Base-by-base conservation (phyloP, 1,140 invertebrate species). In the Drosophila pectinifera region DNA sequence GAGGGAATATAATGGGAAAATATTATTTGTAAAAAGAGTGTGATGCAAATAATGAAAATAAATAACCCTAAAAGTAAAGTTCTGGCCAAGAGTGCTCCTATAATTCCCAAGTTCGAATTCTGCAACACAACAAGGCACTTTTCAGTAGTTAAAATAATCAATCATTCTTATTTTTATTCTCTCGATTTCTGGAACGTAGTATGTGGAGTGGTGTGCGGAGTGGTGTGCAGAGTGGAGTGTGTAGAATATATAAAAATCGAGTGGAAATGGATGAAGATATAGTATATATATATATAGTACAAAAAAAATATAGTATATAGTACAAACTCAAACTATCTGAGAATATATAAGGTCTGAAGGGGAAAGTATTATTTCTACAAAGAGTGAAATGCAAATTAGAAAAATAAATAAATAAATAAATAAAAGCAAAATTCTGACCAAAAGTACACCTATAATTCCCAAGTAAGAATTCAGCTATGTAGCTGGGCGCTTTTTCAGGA, bases 171-270 rank as follows among this genome's bases (percentile, higher is more conserved):
- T 48, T 18, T 48, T 11, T 11, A n/a, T n/a, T n/a, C n/a, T n/a
- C n/a, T n/a, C n/a, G n/a, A n/a, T n/a, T n/a, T n/a, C n/a, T n/a
- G 59, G 57, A 43, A 63, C 57, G 14, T 39, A 24, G 49, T 51
- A 16, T 34, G 31, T 34, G 31, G 22, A 24, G n/a, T n/a, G n/a
- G n/a, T n/a, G n/a, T n/a, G n/a, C n/a, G n/a, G n/a, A n/a, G n/a
- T n/a, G n/a, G n/a, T n/a, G n/a, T n/a, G n/a, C n/a, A n/a, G n/a
- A n/a, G n/a, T n/a, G n/a, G n/a, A n/a, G 5, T 24, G 26, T 24
- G 28, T 11, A 26, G 38, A 14, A 22, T 22, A 22, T 45, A 20
- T 36, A 2, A n/a, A 68, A 36, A 59, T 48, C 16, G 20, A 22
- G n/a, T 34, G 45, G 39, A 58, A 43, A 13, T 34, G 13, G 5